Evolutionary conservation across 2,888 invertebrate species (phyloP).

Genomic region (Melinaea marsaeus): DNA sequence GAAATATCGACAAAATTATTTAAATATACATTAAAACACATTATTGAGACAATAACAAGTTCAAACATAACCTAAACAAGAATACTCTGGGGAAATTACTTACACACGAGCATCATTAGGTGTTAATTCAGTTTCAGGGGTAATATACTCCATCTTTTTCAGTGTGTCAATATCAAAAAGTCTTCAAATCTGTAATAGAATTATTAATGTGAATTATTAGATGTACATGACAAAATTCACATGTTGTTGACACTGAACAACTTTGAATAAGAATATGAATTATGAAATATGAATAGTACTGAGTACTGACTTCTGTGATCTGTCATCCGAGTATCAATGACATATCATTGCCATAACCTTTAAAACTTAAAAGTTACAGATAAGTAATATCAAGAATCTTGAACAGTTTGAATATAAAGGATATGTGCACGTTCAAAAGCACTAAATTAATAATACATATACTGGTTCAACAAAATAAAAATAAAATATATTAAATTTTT

Average conservation of each 20-base stretch:
- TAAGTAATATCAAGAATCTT: no score
- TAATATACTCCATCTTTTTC: constrained; percentile 63
- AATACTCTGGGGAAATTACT: constrained; percentile 35
- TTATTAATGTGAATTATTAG: background rate
- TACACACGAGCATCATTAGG: constrained; percentile 61
- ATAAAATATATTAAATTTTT: no score
- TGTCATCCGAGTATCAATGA: no score
- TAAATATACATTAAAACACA: no score
- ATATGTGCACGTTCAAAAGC: no score
- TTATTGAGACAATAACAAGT: no score
- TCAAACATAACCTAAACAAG: constrained; percentile 13
- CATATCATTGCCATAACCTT: no score
- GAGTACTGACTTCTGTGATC: no score
- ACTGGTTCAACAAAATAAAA: no score
- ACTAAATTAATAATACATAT: no score
- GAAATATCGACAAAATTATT: background rate
- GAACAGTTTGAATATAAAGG: no score
- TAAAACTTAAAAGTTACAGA: no score
- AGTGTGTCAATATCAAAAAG: constrained; percentile 2
- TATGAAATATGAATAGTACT: background rate
- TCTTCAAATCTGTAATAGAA: background rate
- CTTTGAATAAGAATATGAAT: background rate
- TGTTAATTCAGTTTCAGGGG: constrained; percentile 48
- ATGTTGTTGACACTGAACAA: constrained; percentile 8
- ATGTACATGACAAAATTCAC: constrained; percentile 6